These are phyloP conservation scores for Phaethon lepturus DNA, from an alignment of 2,113 vertebrate genomes.

Conservation along the genomic window DNA sequence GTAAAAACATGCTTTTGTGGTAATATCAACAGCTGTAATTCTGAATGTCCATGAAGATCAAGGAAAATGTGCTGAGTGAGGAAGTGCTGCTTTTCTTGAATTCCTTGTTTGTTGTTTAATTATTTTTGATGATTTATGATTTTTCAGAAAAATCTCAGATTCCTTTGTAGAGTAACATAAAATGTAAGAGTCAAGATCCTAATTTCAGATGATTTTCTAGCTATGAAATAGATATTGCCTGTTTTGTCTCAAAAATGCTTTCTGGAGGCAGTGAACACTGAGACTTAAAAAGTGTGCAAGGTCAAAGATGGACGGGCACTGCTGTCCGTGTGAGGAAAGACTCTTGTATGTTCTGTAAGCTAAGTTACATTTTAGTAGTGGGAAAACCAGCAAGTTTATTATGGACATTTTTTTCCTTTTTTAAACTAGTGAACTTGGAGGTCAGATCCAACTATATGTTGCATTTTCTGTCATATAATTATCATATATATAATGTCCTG, in stretches of 20 bases:
- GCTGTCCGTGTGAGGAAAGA: not conserved
- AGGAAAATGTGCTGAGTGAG: not conserved
- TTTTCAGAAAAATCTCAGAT: not conserved
- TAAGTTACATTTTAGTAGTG: not conserved
- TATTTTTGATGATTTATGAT: not conserved
- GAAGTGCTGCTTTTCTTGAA: not conserved
- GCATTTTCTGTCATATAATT: conserved; percentile 55
- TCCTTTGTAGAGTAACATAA: not conserved
- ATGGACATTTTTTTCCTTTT: not conserved
- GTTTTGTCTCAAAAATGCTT: conserved; percentile 11
- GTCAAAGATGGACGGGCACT: not conserved
- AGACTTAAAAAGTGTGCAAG: not conserved
- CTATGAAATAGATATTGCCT: not conserved
- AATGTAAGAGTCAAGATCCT: not conserved
- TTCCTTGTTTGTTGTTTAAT: not conserved
- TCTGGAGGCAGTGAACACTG: not conserved
- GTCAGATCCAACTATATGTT: conserved; percentile 19
- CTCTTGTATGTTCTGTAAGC: not conserved
- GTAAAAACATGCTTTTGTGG: not conserved
- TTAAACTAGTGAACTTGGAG: conserved; percentile 15
- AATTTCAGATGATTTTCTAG: not conserved
- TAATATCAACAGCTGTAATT: not conserved
- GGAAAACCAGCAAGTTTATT: not conserved
- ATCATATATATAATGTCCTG: conserved; percentile 37
- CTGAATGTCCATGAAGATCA: not conserved